These are phyloP conservation scores for Rosalia funebris DNA, from an alignment of 2,888 invertebrate species.

Conservation along the genomic window DNA sequence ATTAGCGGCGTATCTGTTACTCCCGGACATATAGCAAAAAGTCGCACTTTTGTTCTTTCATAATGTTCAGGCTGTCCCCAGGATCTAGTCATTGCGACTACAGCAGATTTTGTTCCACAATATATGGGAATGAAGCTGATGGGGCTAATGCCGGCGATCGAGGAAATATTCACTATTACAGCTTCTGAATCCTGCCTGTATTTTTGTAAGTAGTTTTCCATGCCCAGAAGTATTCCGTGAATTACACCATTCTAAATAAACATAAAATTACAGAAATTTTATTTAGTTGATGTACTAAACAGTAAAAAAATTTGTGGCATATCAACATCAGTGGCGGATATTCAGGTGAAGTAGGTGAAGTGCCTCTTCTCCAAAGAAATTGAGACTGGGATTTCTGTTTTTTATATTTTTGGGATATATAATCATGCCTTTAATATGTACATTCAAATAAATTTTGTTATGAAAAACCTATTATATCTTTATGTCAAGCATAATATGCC, in stretches of 20 bases:
- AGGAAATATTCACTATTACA: conserved; percentile 45
- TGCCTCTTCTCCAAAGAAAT: too few species aligned
- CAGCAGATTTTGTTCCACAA: conserved; percentile 42
- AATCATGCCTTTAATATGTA: too few species aligned
- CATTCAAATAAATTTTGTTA: too few species aligned
- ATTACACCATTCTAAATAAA: conserved; percentile 36
- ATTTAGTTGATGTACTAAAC: too few species aligned
- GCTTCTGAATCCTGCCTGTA: conserved; percentile 43
- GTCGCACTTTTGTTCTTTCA: conserved; percentile 64
- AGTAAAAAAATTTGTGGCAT: too few species aligned
- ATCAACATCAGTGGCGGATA: too few species aligned
- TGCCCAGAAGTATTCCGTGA: conserved; percentile 32
- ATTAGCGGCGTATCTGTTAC: conserved; percentile 63
- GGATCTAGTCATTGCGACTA: conserved; percentile 36
- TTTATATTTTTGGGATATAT: too few species aligned
- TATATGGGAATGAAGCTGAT: conserved; percentile 39
- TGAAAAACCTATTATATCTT: too few species aligned
- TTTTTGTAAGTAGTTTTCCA: conserved; percentile 37
- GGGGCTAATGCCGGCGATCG: conserved; percentile 34
- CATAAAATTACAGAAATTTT: too few species aligned
- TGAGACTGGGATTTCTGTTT: too few species aligned
- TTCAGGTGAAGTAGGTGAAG: too few species aligned
- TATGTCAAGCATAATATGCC: too few species aligned
- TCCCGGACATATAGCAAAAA: conserved; percentile 67
- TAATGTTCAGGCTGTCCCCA: conserved; percentile 47